Base-by-base conservation (phyloP, 2,888 invertebrate species). In the Pristionchus mayeri region DNA sequence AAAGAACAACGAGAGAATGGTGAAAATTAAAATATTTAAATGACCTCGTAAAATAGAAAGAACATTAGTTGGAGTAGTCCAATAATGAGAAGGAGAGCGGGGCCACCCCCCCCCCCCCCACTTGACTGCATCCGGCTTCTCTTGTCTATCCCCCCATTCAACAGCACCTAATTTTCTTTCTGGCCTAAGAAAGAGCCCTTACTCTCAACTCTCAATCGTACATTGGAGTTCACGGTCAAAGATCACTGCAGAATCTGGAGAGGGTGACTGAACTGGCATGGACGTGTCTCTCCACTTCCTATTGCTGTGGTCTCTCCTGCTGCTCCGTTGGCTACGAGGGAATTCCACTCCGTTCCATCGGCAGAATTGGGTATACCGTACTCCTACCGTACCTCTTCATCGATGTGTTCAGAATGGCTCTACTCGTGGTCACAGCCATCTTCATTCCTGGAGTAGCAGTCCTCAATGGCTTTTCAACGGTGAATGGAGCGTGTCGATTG, bases 221-320 rank as follows among this genome's bases (percentile, higher is more conserved):
- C 21, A 18, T 2, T 24, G 30, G 7, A 60, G n/a, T n/a, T n/a
- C 54, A 54, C 21, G 54, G 13, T 21, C 21, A 7, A 54, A 54
- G 27, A 11, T 63, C 63, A 4, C 27, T 63, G 9, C 76, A 78
- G 76, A 48, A 78, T 24, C 76, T 44, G 1, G 44, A 40, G 16
- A 82, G n/a, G 30, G 81, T 60, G 24, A 13, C 54, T 1, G 54
- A 80, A n/a, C n/a, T 80, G 21, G 80, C 80, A 13, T 80, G 80
- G 80, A 37, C 54, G 9, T 80, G 80, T 57, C 16, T 37, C 13
- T 21, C 9, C 16, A n/a, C 37, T 4, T 24, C 37, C 37, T 80
- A 80, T 27, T 80, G 80, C 27, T 80, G 80, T 57, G 80, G 80
- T 16, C 44, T 37, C 24, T 9, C 27, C 0, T 80, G 80, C 27